Evolutionary conservation across 2,888 invertebrate genomes (phyloP), one percentile per base, ranked within the genome.

Genomic region (Euzetes globulus): DNA sequence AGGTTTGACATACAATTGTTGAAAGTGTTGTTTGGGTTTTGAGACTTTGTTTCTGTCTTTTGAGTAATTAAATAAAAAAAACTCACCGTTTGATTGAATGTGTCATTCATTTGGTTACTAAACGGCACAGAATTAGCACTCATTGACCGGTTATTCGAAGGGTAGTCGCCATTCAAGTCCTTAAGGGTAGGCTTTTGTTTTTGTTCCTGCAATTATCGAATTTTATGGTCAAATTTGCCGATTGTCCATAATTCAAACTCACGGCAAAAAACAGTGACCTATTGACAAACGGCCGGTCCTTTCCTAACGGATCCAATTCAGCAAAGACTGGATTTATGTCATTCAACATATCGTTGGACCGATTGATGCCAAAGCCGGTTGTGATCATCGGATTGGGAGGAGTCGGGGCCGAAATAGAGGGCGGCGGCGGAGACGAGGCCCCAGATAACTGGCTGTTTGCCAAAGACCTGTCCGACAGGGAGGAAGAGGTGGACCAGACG

Each of bases 261-360:
- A 68, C 68, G 3, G 19, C 41, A 87, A 94, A 94, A 87, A 94
- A 94, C 85, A 92, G 91, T 87, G 94, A 93, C 86, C 92, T 92
- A 87, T 94, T 94, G 82, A 94, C 88, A 86, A 93, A 94, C 78
- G 94, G 94, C 85, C 91, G 91, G 84, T 90, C 91, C 84, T 91
- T 88, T 82, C 94, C 94, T 82, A 94, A 86, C 77, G 94, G 94
- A 87, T 94, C 94, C 84, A 94, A 86, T 83, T 94, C 94, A 79
- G 92, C 92, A 86, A 94, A 94, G 80, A 94, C 91, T 85, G 92
- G 37, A 6, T 19, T 22, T n/a, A 60, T 22, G 1, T 68, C 68
- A 22, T 37, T 68, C 22, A 68, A 41, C 22, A 37, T 22, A 68
- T 68, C 68, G 13, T 22, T 68, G 17, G 68, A 68, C 2, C 41